Evolutionary conservation across 2,888 invertebrate species (phyloP).

Genomic region (Drosophila nigritarsus): DNA sequence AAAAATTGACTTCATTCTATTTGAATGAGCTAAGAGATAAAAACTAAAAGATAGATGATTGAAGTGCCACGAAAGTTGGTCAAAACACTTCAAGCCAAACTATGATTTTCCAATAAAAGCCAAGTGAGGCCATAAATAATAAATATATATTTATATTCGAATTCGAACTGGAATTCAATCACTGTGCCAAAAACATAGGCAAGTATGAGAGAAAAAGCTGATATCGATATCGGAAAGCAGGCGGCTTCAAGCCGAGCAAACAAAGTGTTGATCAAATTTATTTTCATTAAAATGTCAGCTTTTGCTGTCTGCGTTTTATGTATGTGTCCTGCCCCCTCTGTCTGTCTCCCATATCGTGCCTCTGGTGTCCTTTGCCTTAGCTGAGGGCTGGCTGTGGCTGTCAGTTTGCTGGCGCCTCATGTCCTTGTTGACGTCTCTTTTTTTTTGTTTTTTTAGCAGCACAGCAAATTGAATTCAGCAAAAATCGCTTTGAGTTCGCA

Average conservation of each 20-base stretch:
- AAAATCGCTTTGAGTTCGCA: constrained; percentile 69
- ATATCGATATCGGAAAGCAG: constrained; percentile 32
- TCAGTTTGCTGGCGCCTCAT: constrained; percentile 45
- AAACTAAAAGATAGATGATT: background rate
- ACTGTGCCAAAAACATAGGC: constrained; percentile 5
- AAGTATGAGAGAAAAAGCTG: constrained; percentile 4
- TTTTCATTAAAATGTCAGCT: constrained; percentile 72
- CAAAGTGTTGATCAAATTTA: constrained; percentile 73
- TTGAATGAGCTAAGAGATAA: background rate
- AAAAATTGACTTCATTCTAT: background rate
- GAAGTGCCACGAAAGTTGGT: background rate
- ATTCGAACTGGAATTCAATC: constrained; percentile 21
- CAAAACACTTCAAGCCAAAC: constrained; percentile 1
- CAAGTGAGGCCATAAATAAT: constrained; percentile 2
- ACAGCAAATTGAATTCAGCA: constrained; percentile 69
- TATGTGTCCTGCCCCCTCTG: background rate
- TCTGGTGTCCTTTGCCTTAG: constrained; percentile 8
- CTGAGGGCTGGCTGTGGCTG: constrained; percentile 15
- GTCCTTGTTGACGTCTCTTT: constrained; percentile 65
- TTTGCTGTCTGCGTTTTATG: constrained; percentile 30
- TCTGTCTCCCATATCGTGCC: background rate
- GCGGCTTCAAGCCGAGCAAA: constrained; percentile 38
- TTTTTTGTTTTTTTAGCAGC: constrained; percentile 25
- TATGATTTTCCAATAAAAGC: background rate
- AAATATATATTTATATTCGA: constrained; percentile 34